Evolutionary conservation across 2,888 invertebrate genomes (phyloP).

Genomic region (Smittia aterrima): DNA sequence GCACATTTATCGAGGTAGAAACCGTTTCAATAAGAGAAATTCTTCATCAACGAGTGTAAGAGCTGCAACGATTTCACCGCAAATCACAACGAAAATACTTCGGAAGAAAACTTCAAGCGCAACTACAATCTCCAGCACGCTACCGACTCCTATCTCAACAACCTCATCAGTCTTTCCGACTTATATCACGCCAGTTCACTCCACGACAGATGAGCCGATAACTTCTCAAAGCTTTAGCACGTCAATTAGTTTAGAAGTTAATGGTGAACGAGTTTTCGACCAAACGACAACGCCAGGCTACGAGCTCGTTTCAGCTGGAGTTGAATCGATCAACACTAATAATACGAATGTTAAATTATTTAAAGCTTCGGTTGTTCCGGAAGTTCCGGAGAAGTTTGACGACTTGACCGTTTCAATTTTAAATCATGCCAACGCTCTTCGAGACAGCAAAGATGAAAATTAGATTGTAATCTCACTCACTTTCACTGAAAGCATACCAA

Average conservation of each 20-base stretch:
- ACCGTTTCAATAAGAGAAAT: slow-evolving; percentile 43
- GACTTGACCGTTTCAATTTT: slow-evolving; percentile 51
- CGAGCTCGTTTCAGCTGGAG: slow-evolving; percentile 43
- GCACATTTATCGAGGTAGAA: slow-evolving; percentile 43
- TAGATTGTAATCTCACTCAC: background rate
- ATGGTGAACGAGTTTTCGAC: slow-evolving; percentile 48
- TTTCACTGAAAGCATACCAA: background rate
- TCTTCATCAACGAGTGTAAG: slow-evolving; percentile 41
- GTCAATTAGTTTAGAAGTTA: slow-evolving; percentile 57
- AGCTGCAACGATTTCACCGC: background rate
- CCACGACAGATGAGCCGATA: slow-evolving; percentile 44
- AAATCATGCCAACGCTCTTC: slow-evolving; percentile 50
- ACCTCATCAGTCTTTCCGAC: slow-evolving; percentile 37
- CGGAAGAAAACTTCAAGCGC: slow-evolving; percentile 38
- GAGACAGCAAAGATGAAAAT: background rate
- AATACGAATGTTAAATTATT: slow-evolving; percentile 44
- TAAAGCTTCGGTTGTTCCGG: slow-evolving; percentile 46
- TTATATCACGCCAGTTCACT: slow-evolving; percentile 43
- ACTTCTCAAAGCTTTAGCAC: slow-evolving; percentile 57
- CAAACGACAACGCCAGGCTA: slow-evolving; percentile 42
- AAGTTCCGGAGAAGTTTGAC: slow-evolving; percentile 45
- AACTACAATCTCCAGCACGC: slow-evolving; percentile 41
- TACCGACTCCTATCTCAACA: slow-evolving; percentile 44
- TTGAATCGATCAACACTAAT: slow-evolving; percentile 43
- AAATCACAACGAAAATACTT: slow-evolving; percentile 38